These are phyloP conservation scores for Eretmochelys imbricata DNA, from an alignment of 2,113 vertebrate species.

Conservation along the genomic window DNA sequence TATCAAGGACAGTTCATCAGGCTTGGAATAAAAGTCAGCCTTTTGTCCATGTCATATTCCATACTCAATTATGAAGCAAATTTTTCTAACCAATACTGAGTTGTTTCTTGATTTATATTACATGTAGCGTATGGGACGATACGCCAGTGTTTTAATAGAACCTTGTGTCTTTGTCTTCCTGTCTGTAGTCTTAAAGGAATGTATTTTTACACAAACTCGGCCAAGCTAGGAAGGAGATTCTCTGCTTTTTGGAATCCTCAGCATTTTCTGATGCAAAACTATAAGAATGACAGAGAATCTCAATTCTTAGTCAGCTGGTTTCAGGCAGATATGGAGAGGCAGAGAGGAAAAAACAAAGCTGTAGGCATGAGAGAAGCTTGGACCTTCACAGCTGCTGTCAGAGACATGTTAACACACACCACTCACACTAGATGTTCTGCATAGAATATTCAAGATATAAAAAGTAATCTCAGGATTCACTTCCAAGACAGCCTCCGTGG, in stretches of 20 bases:
- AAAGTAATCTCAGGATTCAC: background rate
- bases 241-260: background rate
- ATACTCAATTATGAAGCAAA: background rate
- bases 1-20: background rate
- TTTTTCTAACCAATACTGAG: background rate
- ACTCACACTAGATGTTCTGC: background rate
- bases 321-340: background rate
- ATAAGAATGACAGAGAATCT: background rate
- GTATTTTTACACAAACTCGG: background rate
- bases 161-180: background rate
- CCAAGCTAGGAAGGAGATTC: background rate
- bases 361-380: background rate
- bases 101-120: background rate
- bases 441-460: constrained; percentile 20
- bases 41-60: background rate
- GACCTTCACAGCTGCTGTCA: background rate
- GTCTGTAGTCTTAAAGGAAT: background rate
- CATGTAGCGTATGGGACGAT: background rate
- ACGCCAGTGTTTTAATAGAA: rapidly evolving
- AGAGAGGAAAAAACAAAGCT: background rate
- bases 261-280: background rate
- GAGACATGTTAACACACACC: background rate
- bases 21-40: background rate
- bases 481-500: background rate
- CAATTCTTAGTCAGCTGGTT: background rate